Evolutionary conservation across 2,888 invertebrate genomes (phyloP), one percentile per base, ranked within the genome.

Genomic region (Mantis religiosa): DNA sequence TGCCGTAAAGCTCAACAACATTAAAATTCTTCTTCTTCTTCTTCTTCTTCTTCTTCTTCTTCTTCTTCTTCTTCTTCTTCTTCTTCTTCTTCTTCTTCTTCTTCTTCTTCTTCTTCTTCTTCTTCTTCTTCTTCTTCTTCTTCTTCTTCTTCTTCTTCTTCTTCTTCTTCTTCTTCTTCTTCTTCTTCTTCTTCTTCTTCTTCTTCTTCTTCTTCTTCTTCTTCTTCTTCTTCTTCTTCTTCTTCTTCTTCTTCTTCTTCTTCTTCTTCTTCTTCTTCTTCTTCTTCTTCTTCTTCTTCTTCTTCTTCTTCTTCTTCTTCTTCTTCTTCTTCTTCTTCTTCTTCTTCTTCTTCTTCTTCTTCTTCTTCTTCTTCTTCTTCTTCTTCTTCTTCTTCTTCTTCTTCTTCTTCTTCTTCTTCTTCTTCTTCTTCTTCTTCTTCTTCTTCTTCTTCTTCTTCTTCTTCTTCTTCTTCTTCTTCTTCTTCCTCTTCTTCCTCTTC

Each of bases 251-350:
- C 14, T 7, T 82, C 4, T 3, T 82, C 82, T 9, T 82, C 6
- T 82, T 82, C 7, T 7, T 82, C 82, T n/a, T 7, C 4, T 34
- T 90, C 91, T 88, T 89, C 86, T 41, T 89, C 83, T 71, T 88
- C 81, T 14, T 87, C 87, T 28, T 86, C 2, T 28, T 81, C 84
- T 90, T 92, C 28, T 82, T 82, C 82, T 92, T 91, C 15, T 91
- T 91, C 84, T 91, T 92, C 86, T 91, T 92, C 34, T 90, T 92
- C 41, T 82, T 90, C 82, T 92, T 89, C 14, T 82, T 91, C 92
- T 84, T 91, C 91, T 7, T 91, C 91, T 82, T 90, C 91, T 87
- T 91, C 91, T 82, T 91, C 91, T 28, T 9, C 71, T 87, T 4
- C 87, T 47, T 3, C 7, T 82, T 3, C 92, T 88, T 91, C 91